Base-by-base conservation (phyloP, 1,140 invertebrate genomes). In the Neodiprion pinetum region DNA sequence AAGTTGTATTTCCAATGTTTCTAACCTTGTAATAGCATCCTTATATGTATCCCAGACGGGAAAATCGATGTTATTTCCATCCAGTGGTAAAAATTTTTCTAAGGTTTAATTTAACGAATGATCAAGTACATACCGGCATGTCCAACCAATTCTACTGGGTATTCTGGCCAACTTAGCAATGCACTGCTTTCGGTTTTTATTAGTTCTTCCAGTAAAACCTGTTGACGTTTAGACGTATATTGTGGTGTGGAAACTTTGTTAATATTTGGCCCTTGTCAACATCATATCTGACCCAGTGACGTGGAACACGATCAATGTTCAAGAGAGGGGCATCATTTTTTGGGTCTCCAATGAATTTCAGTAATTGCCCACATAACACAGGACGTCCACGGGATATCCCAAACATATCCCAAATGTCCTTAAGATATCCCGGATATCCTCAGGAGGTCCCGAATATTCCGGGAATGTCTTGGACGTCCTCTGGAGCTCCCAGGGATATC, bases 231-330 rank as follows among this genome's bases (percentile, higher is more conserved):
- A 3, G 53, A 61, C 53, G 53, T 61, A 61, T 61, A 61, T 17
- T 5, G 8, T 61, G 4, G 4, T 17, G 53, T 61, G 53, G 53
- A 61, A 61, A 61, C 53, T 61, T 61, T 61, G 53, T 61, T 61
- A 61, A 5, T 61, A 9, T 61, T 61, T 9, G 0, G 53, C 53
- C 53, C 53, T 61, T 61, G 53, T 61, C 53, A 61, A 61, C 53
- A 61, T 61, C 53, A 61, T 61, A 61, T 61, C 53, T 12, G 53
- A 61, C 53, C 53, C 53, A 61, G 53, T 61, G 53, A 61, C 53
- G 53, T 61, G 53, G 53, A 17, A 61, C 53, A 17, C 5, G 53
- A 61, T 61, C 9, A 61, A 61, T 61, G 53, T 61, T 9, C 53
- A 61, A 5, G 8, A 61, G 53, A 61, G 53, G 0, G 8, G 5